Base-by-base conservation (phyloP, 2,888 invertebrate species). In the Portevinia maculata region DNA sequence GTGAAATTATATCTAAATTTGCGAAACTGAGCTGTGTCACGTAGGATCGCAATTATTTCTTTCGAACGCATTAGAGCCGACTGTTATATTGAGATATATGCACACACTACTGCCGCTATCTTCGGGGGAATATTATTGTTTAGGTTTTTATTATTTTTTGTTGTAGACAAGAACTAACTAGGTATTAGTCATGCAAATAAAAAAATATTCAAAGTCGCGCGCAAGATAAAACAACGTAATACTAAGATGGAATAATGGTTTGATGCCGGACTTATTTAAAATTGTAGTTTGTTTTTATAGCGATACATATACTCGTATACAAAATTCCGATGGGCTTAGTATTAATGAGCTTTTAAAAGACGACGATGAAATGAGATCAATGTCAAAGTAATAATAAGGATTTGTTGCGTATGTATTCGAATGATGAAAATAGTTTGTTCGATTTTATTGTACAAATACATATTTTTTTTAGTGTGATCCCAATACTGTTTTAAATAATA, bases 101-200 rank as follows among this genome's bases (percentile, higher is more conserved):
- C 1, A 5, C n/a, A n/a, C n/a, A 1, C n/a, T 8, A 1, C 11
- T 21, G 7, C 24, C n/a, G n/a, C 34, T 5, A 7, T 7, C 34
- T 11, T 2, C 24, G 39, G 59, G 11, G 9, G 19, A 70, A 50
- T 39, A 21, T 7, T 55, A 37, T 70, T 64, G 52, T 41, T 41
- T 52, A 4, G 21, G 39, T 24, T 30, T 48, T 37, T n/a, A n/a
- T n/a, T n/a, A n/a, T 17, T 46, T 57, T 55, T 17, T 30, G 4
- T 32, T 39, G 39, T 15, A 17, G 60, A 70, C 70, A 70, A 60
- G 70, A 60, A 60, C 13, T 15, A 21, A 19, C 32, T 39, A n/a
- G n/a, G n/a, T n/a, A 70, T 70, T 60, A 60, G 70, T 70, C 70
- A 70, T 60, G 70, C 70, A 59, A 70, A 60, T 32, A 52, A 30